Evolutionary conservation across 2,797 vertebrate species (phyloP), one percentile per base, ranked within the genome.

Genomic region (Somateria mollissima): DNA sequence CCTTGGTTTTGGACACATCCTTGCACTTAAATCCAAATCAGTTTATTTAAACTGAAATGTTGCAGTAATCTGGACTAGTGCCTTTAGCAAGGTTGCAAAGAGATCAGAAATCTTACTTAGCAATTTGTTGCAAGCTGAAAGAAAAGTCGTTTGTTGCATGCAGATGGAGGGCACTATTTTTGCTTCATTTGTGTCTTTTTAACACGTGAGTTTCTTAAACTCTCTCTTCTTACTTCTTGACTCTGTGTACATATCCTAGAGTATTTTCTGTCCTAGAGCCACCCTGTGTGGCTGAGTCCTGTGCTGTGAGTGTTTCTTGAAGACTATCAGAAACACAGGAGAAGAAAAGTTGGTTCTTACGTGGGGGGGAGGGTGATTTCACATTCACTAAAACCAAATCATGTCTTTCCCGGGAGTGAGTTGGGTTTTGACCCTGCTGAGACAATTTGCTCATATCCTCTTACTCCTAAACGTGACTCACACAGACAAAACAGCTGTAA

Each of bases 51-150:
- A 13, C 20, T 30, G 74, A 51, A 72, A 45, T n/a, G 6, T 70
- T 1, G 0, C 73, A 32, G 87, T 11, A 22, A 30, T 76, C 70
- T 45, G 80, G 89, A 64, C 13, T 32, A 30, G 86, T 84, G 92
- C 95, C 91, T 94, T 95, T 3, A 57, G 76, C 49, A 25, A 51
- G 64, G 80, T 19, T 71, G 49, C 70, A 15, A 3, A 84, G 94
- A 53, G 60, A 49, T 62, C 22, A 7, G 36, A 16, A 10, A 74
- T 74, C 67, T 41, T 43, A 32, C 21, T 13, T 57, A 36, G 83
- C 39, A 16, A 5, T 84, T 73, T 14, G 10, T 37, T 57, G 58
- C 30, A 2, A 56, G 20, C 56, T 5, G 4, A 2, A 72, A 58
- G 76, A 39, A 27, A 25, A 47, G 83, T 34, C 20, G 5, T 82